Base-by-base conservation (phyloP, 1,140 invertebrate species). In the Oryctes rhinoceros region DNA sequence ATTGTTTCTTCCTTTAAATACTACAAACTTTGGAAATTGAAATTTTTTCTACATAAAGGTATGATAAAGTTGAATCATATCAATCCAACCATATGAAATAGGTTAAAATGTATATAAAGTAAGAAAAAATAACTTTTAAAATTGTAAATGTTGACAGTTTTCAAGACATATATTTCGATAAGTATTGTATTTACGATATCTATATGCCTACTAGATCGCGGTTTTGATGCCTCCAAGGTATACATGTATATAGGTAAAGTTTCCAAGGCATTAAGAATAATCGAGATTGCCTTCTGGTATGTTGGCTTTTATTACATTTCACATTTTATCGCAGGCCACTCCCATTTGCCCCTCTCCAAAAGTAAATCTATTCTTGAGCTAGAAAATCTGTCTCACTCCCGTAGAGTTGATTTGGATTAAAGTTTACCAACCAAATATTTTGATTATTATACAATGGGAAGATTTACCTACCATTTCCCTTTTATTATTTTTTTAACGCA, bases 381-480 rank as follows among this genome's bases (percentile, higher is more conserved):
- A 71, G 24, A 37, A 71, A 71, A 35, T 71, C 65, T 71, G 65
- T 71, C 65, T 71, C 65, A 24, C 65, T 71, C n/a, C 24, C 24
- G 11, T 30, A 71, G 18, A 71, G 65, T 71, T 37, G 24, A 13
- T 30, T 71, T 15, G 65, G 65, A 71, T 71, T 71, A 24, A 71
- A 71, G 35, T 71, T 71, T 71, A 71, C 65, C 65, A 71, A 71
- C 65, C 65, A 71, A 71, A 71, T 71, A 71, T 71, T 59, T 78
- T 78, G 78, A 78, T 78, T 39, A 62, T 53, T 30, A 11, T 13
- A 20, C 24, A 71, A 71, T 65, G 24, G 35, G 39, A 44, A 39
- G 44, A 44, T 18, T 39, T 47, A 74, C 39, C 39, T 47, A 74
- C 44, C 39, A 18, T 49, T 59, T 11, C 24, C 49, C 30, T 18